Evolutionary conservation across 2,797 vertebrate species (phyloP), one percentile per base, ranked within the genome.

Genomic region (Enoplosus armatus): DNA sequence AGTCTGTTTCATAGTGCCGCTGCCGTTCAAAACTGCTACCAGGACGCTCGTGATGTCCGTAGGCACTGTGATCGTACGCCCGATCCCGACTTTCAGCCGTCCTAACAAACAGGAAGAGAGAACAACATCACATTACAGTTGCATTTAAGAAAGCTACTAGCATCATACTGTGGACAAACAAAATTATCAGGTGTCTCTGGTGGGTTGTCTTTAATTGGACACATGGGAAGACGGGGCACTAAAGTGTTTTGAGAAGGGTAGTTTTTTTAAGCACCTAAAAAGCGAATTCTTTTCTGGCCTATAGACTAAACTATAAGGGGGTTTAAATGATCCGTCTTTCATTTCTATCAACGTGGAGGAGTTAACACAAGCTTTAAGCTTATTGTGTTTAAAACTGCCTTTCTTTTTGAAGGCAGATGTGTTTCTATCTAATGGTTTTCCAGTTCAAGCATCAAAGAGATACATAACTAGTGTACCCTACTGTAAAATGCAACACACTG

Each of bases 1-100:
- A 99, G 95, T 99, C 98, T 84, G 98, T 95, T 92, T 99, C 98
- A 71, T 99, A 99, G 95, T 99, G 98, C 89, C 98, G 96, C 45
- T 97, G 98, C 64, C 98, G 97, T 92, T 99, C 98, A 87, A 99
- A 99, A 90, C 96, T 94, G 92, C 94, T 82, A 94, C 93, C 93
- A 54, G 94, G 96, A 89, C 98, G 97, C 93, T 99, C 98, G 80
- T 99, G 98, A 96, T 99, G 98, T 97, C 98, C 98, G 92, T 99
- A 99, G 96, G 97, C 96, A 97, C 96, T 96, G 95, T 99, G 98
- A 95, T 99, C 98, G 88, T 99, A 99, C 82, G 96, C 94, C 94
- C 98, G 97, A 92, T 99, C 98, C 94, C 98, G 97, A 94, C 96
- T 96, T 85, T 99, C 98, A 91, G 97, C 95, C 93, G 97, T 95